Evolutionary conservation across 2,888 invertebrate species (phyloP), one percentile per base, ranked within the genome.

Genomic region (Dolomedes plantarius): DNA sequence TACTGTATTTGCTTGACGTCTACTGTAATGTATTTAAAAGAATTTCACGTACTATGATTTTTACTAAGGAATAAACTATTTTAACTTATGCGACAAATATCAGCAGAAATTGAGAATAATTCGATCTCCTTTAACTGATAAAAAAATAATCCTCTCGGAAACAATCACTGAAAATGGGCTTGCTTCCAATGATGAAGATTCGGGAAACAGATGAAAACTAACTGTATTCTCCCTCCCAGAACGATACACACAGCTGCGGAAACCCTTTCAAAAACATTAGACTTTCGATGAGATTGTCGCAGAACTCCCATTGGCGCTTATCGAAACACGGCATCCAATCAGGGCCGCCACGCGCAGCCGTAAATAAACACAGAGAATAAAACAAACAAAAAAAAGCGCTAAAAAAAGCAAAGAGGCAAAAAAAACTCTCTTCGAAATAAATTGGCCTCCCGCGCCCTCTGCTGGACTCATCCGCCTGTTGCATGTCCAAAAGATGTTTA

Each of bases 391-490:
- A 56, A 56, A 3, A 56, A 3, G 46, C 16, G 46, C 46, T 46
- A 13, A 46, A 56, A 23, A 56, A 56, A 23, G 23, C n/a, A 56
- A 23, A 56, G 13, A 23, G 56, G 56, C 56, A 56, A 56, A 56
- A n/a, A n/a, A 56, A 6, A 56, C 23, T 19, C 56, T 56, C 56
- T 23, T 16, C 11, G 56, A 16, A 23, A 56, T 23, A 7, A 56
- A 16, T 23, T 56, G 1, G 23, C 19, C 23, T 23, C 5, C 23
- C 16, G 56, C 56, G 56, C 56, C 56, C 56, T 56, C 56, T 56
- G 56, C 56, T 11, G 56, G 56, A 1, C 11, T 56, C 23, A 56
- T 56, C 56, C 56, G 56, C 56, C 56, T 56, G 56, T 56, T 56
- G 56, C 19, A 56, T 56, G 19, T 56, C 56, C 56, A 56, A 56